Evolutionary conservation across 2,113 vertebrate genomes (phyloP).

Genomic region (Atractosteus spatula): DNA sequence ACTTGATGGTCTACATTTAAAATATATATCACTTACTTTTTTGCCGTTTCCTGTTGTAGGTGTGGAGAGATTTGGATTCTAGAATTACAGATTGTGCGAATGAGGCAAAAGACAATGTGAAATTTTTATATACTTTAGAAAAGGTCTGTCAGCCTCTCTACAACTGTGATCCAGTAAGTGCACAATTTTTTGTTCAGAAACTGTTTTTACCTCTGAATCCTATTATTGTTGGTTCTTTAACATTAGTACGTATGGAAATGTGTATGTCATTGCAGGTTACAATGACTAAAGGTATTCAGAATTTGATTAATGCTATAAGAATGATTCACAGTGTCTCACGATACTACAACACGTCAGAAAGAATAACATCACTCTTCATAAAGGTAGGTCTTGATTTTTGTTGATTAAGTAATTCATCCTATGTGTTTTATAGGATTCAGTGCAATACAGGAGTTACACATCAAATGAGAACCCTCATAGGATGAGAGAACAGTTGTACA

Average conservation of each 20-base stretch:
- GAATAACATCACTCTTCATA: slow-evolving; percentile 74
- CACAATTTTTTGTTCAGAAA: slow-evolving; percentile 10
- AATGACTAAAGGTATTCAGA: slow-evolving; percentile 71
- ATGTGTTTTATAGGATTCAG: too few relatives aligned
- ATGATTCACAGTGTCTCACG: slow-evolving; percentile 74
- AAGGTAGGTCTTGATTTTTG: slow-evolving; percentile 59
- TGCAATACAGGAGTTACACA: too few relatives aligned
- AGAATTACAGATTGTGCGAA: slow-evolving; percentile 75
- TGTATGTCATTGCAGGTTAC: slow-evolving; percentile 63
- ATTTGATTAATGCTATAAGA: slow-evolving; percentile 68
- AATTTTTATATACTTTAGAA: slow-evolving; percentile 72
- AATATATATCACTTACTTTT: not conserved
- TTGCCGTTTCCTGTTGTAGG: slow-evolving; percentile 43
- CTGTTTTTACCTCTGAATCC: not conserved
- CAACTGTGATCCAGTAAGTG: slow-evolving; percentile 72
- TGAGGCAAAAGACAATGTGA: slow-evolving; percentile 81
- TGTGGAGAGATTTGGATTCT: slow-evolving; percentile 72
- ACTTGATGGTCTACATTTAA: too few relatives aligned
- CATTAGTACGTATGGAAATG: not conserved
- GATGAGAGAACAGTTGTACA: too few relatives aligned
- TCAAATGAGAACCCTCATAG: too few relatives aligned
- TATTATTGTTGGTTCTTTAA: not conserved
- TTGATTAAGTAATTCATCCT: not conserved
- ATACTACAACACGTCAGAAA: slow-evolving; percentile 75
- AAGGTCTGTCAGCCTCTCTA: slow-evolving; percentile 77